Evolutionary conservation across 1,140 invertebrate genomes (phyloP).

Genomic region (Bombus difficillimus): DNA sequence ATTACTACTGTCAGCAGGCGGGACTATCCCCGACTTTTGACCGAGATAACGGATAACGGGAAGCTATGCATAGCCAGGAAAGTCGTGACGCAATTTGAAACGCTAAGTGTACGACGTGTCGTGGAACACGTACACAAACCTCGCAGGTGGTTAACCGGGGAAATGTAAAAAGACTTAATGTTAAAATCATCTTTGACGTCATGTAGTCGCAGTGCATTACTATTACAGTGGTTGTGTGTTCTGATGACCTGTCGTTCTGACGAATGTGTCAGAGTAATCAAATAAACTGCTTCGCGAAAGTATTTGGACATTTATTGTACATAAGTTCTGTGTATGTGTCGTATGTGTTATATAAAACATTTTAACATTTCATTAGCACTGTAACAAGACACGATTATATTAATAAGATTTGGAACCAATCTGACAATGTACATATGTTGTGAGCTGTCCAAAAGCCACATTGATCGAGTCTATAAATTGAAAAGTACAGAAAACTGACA

Average conservation of each 20-base stretch:
- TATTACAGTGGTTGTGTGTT: not conserved
- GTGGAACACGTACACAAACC: not conserved
- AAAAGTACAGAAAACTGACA: no score
- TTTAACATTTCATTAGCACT: no score
- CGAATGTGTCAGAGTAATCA: not conserved
- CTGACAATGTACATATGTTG: no score
- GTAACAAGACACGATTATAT: no score
- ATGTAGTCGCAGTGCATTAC: not conserved
- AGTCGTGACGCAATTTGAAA: conserved; percentile 18
- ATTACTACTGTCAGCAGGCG: not conserved
- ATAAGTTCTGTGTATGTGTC: no score
- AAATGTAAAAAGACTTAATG: not conserved
- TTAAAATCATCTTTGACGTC: no score
- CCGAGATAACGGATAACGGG: conserved; percentile 46
- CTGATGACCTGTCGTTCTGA: not conserved
- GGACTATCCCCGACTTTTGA: conserved; percentile 1
- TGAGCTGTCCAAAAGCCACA: no score
- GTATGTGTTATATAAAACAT: no score
- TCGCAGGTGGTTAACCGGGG: not conserved
- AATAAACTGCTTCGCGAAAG: not conserved
- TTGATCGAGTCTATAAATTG: no score
- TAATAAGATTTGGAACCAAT: no score
- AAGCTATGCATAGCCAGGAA: conserved; percentile 5
- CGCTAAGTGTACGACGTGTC: not conserved
- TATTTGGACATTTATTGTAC: not conserved